Percentiles rank a stretch among this genome's conserved stretches.
Conservation (phyloP, 1,140 invertebrate species). For the Lepidostoma basale region DNA sequence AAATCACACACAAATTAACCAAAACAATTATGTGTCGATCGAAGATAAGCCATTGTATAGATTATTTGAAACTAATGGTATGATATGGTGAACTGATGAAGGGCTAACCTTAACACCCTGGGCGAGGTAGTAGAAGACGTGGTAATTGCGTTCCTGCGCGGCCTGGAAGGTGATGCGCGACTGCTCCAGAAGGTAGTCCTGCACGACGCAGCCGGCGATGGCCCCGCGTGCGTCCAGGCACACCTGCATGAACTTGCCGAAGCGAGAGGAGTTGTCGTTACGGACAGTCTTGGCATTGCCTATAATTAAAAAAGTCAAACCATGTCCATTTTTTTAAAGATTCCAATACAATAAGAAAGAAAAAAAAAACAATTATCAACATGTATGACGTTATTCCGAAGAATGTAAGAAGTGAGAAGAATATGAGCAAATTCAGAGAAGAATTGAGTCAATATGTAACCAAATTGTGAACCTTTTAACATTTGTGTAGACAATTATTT, state of each 20-base stretch:
- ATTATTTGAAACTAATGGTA: background rate
- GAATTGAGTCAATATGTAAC: too few relatives aligned
- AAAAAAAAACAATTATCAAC: too few relatives aligned
- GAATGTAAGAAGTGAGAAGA: too few relatives aligned
- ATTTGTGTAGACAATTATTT: too few relatives aligned
- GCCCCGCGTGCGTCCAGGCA: conserved; percentile 89
- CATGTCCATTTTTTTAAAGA: conserved; percentile 37
- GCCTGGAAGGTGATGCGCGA: conserved; percentile 95
- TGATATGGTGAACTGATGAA: background rate
- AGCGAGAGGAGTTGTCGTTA: conserved; percentile 96
- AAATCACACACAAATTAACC: background rate
- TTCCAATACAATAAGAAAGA: background rate
- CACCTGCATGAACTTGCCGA: conserved; percentile 98
- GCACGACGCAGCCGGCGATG: conserved; percentile 93
- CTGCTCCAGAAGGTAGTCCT: conserved; percentile 95
- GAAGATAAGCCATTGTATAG: background rate
- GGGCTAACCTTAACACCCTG: conserved; percentile 74
- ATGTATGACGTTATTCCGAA: too few relatives aligned
- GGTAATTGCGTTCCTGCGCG: conserved; percentile 91
- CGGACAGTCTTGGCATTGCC: conserved; percentile 96
- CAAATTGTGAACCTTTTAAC: too few relatives aligned
- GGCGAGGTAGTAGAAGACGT: conserved; percentile 94
- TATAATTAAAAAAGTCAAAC: conserved; percentile 52
- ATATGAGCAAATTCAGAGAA: too few relatives aligned
- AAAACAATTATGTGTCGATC: too few relatives aligned